Evolutionary conservation across 2,113 vertebrate species (phyloP).

Genomic region (Tenebrosternarchus preto): DNA sequence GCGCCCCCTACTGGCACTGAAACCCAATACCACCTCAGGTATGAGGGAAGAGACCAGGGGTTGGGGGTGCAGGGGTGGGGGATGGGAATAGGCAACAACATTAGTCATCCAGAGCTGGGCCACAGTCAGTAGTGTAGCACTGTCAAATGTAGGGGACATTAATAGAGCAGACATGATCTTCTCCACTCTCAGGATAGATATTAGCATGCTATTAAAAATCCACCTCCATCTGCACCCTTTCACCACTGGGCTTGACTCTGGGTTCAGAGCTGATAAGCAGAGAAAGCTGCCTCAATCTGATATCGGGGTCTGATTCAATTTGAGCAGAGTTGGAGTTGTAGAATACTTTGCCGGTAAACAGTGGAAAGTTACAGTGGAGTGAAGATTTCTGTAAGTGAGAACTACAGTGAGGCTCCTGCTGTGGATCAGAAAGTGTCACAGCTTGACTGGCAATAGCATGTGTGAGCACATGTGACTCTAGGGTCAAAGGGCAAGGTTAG

Average conservation of each 20-base stretch:
- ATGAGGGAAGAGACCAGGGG: background rate
- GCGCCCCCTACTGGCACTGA: conserved; percentile 16
- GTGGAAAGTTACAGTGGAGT: background rate
- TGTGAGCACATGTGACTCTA: conserved; percentile 24
- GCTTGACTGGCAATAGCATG: conserved; percentile 41
- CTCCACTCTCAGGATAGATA: background rate
- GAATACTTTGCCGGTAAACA: background rate
- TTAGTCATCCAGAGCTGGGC: conserved; percentile 8
- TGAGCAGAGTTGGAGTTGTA: background rate
- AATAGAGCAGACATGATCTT: conserved; percentile 21
- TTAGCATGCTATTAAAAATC: background rate
- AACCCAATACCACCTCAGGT: conserved; percentile 2
- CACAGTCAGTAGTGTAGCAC: background rate
- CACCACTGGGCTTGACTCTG: background rate
- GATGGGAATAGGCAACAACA: conserved; percentile 38
- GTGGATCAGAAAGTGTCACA: background rate
- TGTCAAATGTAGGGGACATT: conserved; percentile 17
- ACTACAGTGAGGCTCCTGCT: background rate
- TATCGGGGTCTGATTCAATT: too few species aligned
- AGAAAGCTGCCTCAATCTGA: background rate
- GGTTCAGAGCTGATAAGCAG: background rate
- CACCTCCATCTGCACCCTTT: background rate
- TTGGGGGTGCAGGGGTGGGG: too few species aligned
- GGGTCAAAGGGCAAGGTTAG: conserved; percentile 16
- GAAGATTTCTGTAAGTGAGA: background rate